A percentile compares a stretch with the other conserved stretches of the same genome.
phyloP scores from a whole-genome alignment of 2,888 invertebrate species.

The Synanthedon vespiformis region DNA sequence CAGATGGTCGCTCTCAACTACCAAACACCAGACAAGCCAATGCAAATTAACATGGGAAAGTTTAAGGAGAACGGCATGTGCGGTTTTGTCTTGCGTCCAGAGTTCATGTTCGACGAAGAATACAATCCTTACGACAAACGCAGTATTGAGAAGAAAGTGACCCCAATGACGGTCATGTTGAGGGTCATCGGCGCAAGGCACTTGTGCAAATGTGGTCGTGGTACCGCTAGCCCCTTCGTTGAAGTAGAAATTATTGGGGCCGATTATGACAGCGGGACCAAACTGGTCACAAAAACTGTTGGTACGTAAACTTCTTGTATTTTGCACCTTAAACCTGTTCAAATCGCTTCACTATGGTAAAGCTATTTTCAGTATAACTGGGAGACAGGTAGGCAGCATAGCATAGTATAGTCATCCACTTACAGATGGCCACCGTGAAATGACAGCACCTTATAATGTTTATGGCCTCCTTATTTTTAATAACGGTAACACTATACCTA shows the following conservation, averaged over 20 bases:
- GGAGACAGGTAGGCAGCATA: too few relatives aligned
- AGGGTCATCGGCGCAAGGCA: conserved; percentile 92
- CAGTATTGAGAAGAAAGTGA: conserved; percentile 50
- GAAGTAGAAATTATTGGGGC: conserved; percentile 92
- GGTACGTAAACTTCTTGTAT: conserved; percentile 63
- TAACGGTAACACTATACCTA: too few relatives aligned
- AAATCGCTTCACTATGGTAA: too few relatives aligned
- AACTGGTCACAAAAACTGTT: conserved; percentile 86
- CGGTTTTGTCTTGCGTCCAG: conserved; percentile 92
- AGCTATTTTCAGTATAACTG: too few relatives aligned
- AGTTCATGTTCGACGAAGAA: conserved; percentile 84
- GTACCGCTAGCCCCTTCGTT: conserved; percentile 90
- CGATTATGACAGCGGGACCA: conserved; percentile 85
- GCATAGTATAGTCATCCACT: too few relatives aligned
- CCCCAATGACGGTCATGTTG: conserved; percentile 73
- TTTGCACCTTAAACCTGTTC: too few relatives aligned
- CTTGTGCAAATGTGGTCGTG: conserved; percentile 84
- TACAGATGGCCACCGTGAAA: too few relatives aligned
- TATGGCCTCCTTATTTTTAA: too few relatives aligned
- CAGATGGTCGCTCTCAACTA: conserved; percentile 99
- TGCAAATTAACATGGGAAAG: conserved; percentile 95
- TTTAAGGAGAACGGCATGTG: conserved; percentile 93
- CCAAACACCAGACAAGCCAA: conserved; percentile 94
- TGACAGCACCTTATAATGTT: too few relatives aligned
- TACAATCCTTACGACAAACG: conserved; percentile 83